A percentile compares a stretch with the other conserved stretches of the same genome.
Conservation (phyloP, 2,888 invertebrate genomes). For the Cataglyphis altisquamis region DNA sequence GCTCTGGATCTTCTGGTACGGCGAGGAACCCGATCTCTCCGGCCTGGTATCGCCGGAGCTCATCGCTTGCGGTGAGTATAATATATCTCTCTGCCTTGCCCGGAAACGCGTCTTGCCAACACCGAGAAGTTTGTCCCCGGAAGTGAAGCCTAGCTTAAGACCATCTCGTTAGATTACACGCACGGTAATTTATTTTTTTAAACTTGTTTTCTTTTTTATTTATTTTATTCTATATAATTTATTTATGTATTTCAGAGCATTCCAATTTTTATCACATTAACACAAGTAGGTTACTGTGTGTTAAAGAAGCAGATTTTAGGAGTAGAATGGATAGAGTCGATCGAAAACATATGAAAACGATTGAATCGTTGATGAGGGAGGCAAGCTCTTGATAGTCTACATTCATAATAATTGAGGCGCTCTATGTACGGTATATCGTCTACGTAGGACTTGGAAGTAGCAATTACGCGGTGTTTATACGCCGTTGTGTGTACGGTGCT, state of each 20-base stretch:
- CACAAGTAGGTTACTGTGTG: background rate
- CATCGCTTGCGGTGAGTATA: slow-evolving; percentile 93
- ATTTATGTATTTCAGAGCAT: background rate
- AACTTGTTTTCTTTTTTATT: background rate
- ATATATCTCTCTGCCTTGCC: background rate
- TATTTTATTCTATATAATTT: background rate
- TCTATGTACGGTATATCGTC: background rate
- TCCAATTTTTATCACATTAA: background rate
- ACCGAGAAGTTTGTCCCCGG: background rate
- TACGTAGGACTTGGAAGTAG: slow-evolving; percentile 15
- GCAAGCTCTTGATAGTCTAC: background rate
- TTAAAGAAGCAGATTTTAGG: background rate
- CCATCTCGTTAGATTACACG: background rate
- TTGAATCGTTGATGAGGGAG: background rate
- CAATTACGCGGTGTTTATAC: slow-evolving; percentile 49
- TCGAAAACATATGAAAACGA: background rate
- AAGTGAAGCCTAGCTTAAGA: background rate
- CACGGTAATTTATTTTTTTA: background rate
- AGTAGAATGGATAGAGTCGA: background rate
- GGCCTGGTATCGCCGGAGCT: slow-evolving; percentile 95
- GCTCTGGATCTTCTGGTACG: slow-evolving; percentile 99
- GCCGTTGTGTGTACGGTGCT: slow-evolving; percentile 39
- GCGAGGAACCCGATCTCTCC: slow-evolving; percentile 96
- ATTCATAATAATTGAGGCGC: background rate
- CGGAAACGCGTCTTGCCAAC: background rate